Evolutionary conservation across 2,113 vertebrate genomes (phyloP).

Genomic region (Amblyopsis rosae): DNA sequence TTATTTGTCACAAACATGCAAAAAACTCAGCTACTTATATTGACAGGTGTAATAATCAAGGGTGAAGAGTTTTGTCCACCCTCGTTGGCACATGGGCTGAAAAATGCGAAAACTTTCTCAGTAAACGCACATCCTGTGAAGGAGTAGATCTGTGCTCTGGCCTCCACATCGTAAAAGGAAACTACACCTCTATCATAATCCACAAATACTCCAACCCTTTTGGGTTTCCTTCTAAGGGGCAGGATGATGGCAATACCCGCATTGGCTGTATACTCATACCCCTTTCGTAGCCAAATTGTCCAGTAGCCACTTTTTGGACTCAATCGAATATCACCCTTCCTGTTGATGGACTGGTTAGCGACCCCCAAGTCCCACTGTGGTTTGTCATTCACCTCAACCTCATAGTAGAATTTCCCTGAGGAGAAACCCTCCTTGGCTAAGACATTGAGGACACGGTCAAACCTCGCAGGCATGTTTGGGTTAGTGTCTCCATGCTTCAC

Average conservation of each 20-base stretch:
- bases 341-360: constrained; percentile 43
- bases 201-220: constrained; percentile 54
- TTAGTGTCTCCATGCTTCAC: constrained; percentile 11
- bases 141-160: constrained; percentile 6
- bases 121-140: no score
- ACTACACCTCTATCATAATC: constrained; percentile 44
- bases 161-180: constrained; percentile 53
- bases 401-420: constrained; percentile 49
- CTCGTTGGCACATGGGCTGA: constrained; percentile 29
- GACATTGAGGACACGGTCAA: constrained; percentile 39
- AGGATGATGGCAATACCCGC: constrained; percentile 12
- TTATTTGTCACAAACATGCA: no score
- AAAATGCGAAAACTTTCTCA: constrained; percentile 22
- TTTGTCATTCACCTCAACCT: constrained; percentile 55
- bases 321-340: constrained; percentile 46
- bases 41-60: constrained; percentile 50
- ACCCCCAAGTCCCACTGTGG: constrained; percentile 54
- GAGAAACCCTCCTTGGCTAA: constrained; percentile 51
- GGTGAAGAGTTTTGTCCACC: constrained; percentile 33
- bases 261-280: constrained; percentile 29
- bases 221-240: constrained; percentile 9
- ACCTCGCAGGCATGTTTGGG: constrained; percentile 26
- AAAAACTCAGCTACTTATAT: not conserved
- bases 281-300: constrained; percentile 48
- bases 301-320: constrained; percentile 53